phyloP scores from a whole-genome alignment of 2,113 vertebrate genomes.

The Oxyruncus cristatus region DNA sequence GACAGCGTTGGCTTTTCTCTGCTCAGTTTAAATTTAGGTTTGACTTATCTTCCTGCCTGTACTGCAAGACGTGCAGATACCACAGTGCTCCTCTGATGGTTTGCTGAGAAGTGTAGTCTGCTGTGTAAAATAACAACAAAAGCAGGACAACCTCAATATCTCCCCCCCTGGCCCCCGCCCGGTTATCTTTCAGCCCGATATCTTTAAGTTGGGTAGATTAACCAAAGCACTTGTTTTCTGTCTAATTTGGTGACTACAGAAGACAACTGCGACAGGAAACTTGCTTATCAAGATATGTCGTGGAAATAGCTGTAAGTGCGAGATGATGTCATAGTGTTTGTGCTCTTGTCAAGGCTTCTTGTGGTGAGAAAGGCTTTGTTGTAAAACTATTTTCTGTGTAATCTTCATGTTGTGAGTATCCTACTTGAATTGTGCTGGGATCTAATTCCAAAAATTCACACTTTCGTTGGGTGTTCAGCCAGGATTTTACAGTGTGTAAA shows the following conservation, averaged over 20 bases:
- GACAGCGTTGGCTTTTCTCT: neutral
- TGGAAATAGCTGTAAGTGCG: neutral
- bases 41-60: neutral
- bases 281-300: neutral
- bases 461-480: neutral
- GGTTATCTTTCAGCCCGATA: neutral
- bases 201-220: neutral
- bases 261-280: neutral
- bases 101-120: neutral
- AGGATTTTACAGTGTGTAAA: neutral
- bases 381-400: neutral
- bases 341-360: neutral
- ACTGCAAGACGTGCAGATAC: neutral
- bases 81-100: neutral
- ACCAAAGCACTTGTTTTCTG: neutral
- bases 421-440: neutral
- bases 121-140: neutral
- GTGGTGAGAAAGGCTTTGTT: neutral
- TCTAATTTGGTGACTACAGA: neutral
- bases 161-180: rapidly evolving
- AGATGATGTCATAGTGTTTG: neutral
- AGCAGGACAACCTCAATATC: neutral
- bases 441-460: neutral
- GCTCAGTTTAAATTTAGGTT: neutral
- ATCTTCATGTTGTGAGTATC: neutral